Evolutionary conservation across 2,888 invertebrate genomes (phyloP), one percentile per base, ranked within the genome.

Genomic region (Caenorhabditis uteleia): DNA sequence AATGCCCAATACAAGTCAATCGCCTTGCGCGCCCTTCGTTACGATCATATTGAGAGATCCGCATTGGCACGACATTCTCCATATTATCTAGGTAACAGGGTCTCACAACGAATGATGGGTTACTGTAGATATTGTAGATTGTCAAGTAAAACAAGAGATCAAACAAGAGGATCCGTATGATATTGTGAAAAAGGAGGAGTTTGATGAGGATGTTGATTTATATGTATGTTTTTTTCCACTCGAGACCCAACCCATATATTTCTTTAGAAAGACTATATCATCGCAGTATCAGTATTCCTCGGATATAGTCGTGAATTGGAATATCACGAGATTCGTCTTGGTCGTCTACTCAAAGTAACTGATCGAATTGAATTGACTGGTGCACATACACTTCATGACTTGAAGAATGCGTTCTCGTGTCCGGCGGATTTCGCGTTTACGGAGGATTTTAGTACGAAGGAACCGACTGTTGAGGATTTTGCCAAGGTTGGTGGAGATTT

Each of bases 351-450:
- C 53, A 74, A 73, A 67, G 57, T 82, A 8, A 82, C 82, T 18
- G 88, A 88, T 71, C 88, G 89, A 3, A 87, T 89, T 62, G 83
- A 87, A n/a, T 87, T 90, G 1, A 84, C 89, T 16, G 90, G 90
- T 1, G 84, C 85, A 10, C 90, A 91, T 82, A 86, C 86, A 23
- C 86, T 94, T 67, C 86, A 88, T 12, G 88, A 89, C 39, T 84
- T 94, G 36, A 87, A 90, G 5, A 91, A 92, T 80, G 87, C 88
- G 69, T 88, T 93, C 68, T 85, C 86, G n/a, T 94, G 94, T 82
- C 84, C 88, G 42, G 89, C 90, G 67, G 91, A 93, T 83, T 78
- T 83, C 20, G 77, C 83, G 2, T 78, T 85, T n/a, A 75, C 83
- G 8, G 84, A 84, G 33, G 87, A 87, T 46, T 62, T 69, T 48